These are phyloP conservation scores for Steinernema khuongi DNA, from an alignment of 1,140 invertebrate species.

Conservation along the genomic window DNA sequence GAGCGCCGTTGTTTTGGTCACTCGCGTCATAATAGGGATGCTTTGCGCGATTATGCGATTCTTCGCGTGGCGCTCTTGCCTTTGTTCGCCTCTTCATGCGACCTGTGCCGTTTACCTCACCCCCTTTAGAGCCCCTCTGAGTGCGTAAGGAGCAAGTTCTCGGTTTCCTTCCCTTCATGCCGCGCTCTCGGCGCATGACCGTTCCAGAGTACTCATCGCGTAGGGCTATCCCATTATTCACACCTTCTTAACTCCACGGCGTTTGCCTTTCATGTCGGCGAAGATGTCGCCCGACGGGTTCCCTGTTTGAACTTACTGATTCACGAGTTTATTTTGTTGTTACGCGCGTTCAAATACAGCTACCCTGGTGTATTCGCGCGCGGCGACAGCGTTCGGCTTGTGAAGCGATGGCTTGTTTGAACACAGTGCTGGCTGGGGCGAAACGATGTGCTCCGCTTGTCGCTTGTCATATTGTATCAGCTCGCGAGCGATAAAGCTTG, in stretches of 20 bases:
- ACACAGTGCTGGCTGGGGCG: background rate
- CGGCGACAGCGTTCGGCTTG: background rate
- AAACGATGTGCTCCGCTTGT: background rate
- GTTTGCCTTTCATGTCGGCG: background rate
- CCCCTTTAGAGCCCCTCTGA: background rate
- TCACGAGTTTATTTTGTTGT: conserved; percentile 1
- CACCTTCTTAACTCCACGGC: background rate
- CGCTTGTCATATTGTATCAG: conserved; percentile 14
- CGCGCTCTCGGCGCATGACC: background rate
- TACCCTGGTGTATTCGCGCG: background rate
- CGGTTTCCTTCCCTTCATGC: background rate
- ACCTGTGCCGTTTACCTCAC: conserved; percentile 14
- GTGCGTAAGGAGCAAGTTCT: background rate
- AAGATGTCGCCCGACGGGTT: background rate
- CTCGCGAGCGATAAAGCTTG: background rate
- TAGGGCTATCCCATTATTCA: background rate
- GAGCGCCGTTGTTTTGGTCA: background rate
- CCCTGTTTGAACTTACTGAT: background rate
- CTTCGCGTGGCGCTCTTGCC: background rate
- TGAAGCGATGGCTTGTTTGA: conserved; percentile 6
- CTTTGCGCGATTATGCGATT: conserved; percentile 16
- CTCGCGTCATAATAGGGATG: conserved; percentile 13
- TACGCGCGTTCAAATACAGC: background rate
- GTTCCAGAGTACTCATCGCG: background rate
- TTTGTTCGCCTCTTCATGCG: background rate